Base-by-base conservation (phyloP, 2,888 invertebrate genomes). In the Volucella inanis region DNA sequence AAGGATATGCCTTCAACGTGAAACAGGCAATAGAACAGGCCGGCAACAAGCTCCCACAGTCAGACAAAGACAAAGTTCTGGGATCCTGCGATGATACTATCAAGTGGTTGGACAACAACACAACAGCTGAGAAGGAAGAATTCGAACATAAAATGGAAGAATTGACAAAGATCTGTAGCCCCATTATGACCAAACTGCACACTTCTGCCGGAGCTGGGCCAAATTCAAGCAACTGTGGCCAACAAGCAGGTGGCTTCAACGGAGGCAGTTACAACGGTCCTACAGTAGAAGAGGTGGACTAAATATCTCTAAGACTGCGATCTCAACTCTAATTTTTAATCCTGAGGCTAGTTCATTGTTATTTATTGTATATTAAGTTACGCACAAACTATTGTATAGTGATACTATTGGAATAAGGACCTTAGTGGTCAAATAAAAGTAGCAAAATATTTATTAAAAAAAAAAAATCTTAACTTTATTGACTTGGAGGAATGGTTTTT, bases 61-160 rank as follows among this genome's bases (percentile, higher is more conserved):
- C 93, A 3, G 97, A 97, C 87, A 96, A 95, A 91, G 96, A 96
- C 87, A 95, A 94, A 90, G 93, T 93, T 10, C 93, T 91, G 62
- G 93, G 94, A 80, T 95, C 94, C 89, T 95, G 95, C 88, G 94
- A 94, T 0, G 94, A 94, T 64, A 93, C 94, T 38, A 91, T 96
- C 64, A 93, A 92, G 65, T 97, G 96, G 96, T 91, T 97, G 81
- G 98, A 98, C 88, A 91, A 92, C 43, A 97, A 97, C 90, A 94
- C 94, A 1, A 93, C 96, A 41, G 97, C 97, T 1, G 95, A 95
- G 57, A 95, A 95, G 89, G 94, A 95, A 4, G 97, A 97, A 88
- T 94, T 94, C 87, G 96, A 97, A 94, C 80, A 90, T 80, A 90
- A 90, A 72, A 85, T 90, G 87, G 87, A 90, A 75, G 89, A 90